Base-by-base conservation (phyloP, 2,797 vertebrate genomes). In the Coranthus polyacanthus region DNA sequence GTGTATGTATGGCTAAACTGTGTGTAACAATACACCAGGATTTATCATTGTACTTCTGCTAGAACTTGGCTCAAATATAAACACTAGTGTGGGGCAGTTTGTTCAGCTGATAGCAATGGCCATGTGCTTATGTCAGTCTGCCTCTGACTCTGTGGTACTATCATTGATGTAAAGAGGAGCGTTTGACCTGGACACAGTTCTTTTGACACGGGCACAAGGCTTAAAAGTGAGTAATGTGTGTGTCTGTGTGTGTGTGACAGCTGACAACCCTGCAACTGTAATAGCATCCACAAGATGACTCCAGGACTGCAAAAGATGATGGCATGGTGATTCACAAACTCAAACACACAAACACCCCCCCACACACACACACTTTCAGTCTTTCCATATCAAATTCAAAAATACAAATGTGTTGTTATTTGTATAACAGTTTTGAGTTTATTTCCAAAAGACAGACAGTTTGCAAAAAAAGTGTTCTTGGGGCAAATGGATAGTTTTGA, bases 361-460 rank as follows among this genome's bases (percentile, higher is more conserved):
- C 11, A 58, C 51, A 54, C 29, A 39, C 34, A 45, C 45, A 39
- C 20, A n/a, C 39, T 8, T 18, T 42, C 34, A 20, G 44, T 26
- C 5, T 37, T 51, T 32, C 17, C n/a, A 22, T 32, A 7, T 8
- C 50, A 51, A 38, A 62, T 47, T 22, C 39, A 82, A 60, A 2
- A 17, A 53, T 2, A 9, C 10, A 3, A 5, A 0, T 20, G 41
- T 24, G 39, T 10, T 36, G 34, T 11, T n/a, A n/a, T 36, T 54
- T 26, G 2, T 60, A 37, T 54, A 57, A 68, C 39, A 75, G 38
- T 60, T 79, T 70, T 0, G 12, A 2, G n/a, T 52, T 87, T 86
- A 88, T 87, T 92, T 86, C 26, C 37, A 86, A 82, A 89, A 83
- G 54, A 79, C 72, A 72, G 36, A 5, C 13, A 39, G 20, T 58